phyloP scores from a whole-genome alignment of 2,888 invertebrate genomes.

The Buathra laborator region DNA sequence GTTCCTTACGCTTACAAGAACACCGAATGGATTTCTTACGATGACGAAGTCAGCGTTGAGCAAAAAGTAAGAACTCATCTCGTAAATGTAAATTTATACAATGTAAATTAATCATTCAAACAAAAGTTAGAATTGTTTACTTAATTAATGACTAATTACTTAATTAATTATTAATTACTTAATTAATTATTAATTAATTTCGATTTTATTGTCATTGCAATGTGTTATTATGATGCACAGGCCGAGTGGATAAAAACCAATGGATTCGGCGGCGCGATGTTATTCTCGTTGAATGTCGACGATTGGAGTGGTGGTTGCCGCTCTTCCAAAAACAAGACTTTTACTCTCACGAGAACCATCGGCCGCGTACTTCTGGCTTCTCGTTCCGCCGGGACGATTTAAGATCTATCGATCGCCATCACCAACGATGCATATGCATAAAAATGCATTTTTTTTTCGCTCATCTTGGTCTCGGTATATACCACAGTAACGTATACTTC shows the following conservation, averaged over 20 bases:
- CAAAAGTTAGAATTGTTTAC: background rate
- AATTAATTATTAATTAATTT: slow-evolving; percentile 6
- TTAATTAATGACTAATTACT: too few species aligned
- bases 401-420: background rate
- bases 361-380: slow-evolving; percentile 34
- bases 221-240: slow-evolving; percentile 79
- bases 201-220: background rate
- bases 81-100: background rate
- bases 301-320: slow-evolving; percentile 89
- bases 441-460: background rate
- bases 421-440: background rate
- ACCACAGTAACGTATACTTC: slow-evolving; percentile 3
- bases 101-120: slow-evolving; percentile 16
- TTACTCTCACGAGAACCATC: slow-evolving; percentile 84
- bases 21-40: slow-evolving; percentile 94
- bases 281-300: slow-evolving; percentile 93
- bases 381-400: background rate
- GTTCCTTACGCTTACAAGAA: slow-evolving; percentile 92
- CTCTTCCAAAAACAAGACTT: slow-evolving; percentile 75
- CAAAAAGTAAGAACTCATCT: slow-evolving; percentile 87
- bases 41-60: slow-evolving; percentile 89
- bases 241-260: slow-evolving; percentile 88
- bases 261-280: slow-evolving; percentile 92
- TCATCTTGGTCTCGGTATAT: background rate
- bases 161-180: too few species aligned